Conservation (phyloP, 2,797 vertebrate species). For the Malacoraja senta region DNA sequence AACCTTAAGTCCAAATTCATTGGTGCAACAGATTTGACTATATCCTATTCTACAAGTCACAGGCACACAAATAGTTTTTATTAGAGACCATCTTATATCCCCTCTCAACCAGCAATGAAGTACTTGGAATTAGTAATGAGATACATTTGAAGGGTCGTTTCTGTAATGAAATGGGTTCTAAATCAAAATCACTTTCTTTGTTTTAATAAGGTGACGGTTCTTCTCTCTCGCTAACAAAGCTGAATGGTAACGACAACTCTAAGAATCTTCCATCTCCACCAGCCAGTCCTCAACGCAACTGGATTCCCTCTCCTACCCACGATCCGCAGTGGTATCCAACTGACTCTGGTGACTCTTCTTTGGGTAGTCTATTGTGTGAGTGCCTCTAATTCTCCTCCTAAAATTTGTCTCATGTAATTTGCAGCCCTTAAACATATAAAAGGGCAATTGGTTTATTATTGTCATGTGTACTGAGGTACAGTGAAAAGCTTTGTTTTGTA, state of each 20-base stretch:
- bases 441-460: no score
- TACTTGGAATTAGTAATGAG: not conserved
- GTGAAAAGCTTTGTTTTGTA: no score
- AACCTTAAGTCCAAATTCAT: no score
- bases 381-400: slow-evolving; percentile 37
- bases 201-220: slow-evolving; percentile 72
- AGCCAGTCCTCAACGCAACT: slow-evolving; percentile 80
- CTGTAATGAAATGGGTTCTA: not conserved
- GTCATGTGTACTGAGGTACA: no score
- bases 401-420: not conserved
- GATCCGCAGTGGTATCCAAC: slow-evolving; percentile 98
- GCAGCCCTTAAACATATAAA: not conserved
- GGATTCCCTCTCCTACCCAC: slow-evolving; percentile 94
- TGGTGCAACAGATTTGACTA: no score
- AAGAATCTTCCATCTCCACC: slow-evolving; percentile 84
- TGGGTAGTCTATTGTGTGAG: slow-evolving; percentile 93
- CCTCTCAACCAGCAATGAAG: no score
- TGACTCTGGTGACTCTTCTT: slow-evolving; percentile 86
- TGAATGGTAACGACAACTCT: slow-evolving; percentile 78
- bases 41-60: no score
- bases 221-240: slow-evolving; percentile 83
- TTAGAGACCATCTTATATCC: not conserved
- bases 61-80: not conserved
- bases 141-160: not conserved
- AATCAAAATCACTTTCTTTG: not conserved